phyloP scores from a whole-genome alignment of 2,888 invertebrate genomes.

The Phengaris alcon region DNA sequence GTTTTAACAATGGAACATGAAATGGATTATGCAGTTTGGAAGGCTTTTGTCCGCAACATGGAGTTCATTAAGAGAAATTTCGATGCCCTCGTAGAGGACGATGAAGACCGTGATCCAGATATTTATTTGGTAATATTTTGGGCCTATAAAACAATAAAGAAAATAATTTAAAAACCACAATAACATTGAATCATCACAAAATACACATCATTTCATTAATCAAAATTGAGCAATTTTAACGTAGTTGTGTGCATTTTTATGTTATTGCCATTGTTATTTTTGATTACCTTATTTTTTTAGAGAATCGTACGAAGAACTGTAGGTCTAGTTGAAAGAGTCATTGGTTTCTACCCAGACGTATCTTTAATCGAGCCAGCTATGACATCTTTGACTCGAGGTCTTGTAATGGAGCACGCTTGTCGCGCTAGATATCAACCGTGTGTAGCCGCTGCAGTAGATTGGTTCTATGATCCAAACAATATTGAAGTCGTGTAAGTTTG shows the following conservation, averaged over 20 bases:
- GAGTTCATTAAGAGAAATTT: slow-evolving; percentile 61
- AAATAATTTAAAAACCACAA: too few species aligned
- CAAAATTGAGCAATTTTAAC: too few species aligned
- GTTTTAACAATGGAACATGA: slow-evolving; percentile 85
- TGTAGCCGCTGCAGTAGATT: slow-evolving; percentile 66
- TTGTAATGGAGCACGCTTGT: slow-evolving; percentile 73
- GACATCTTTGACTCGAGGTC: slow-evolving; percentile 58
- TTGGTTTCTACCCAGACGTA: slow-evolving; percentile 58
- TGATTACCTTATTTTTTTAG: slow-evolving; percentile 42
- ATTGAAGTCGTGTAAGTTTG: slow-evolving; percentile 58
- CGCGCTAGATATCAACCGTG: slow-evolving; percentile 61
- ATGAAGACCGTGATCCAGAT: slow-evolving; percentile 59
- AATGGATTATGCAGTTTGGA: slow-evolving; percentile 88
- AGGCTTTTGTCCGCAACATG: slow-evolving; percentile 69
- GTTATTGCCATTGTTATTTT: too few species aligned
- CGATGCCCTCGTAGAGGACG: slow-evolving; percentile 46
- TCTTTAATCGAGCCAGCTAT: slow-evolving; percentile 53
- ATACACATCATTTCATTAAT: too few species aligned
- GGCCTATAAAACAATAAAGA: not conserved
- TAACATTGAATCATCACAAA: too few species aligned
- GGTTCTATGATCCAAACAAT: slow-evolving; percentile 59
- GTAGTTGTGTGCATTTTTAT: too few species aligned
- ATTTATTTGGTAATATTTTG: slow-evolving; percentile 59
- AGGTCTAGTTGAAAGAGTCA: slow-evolving; percentile 51
- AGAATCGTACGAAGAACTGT: slow-evolving; percentile 63